Percentiles rank a stretch among this genome's conserved stretches.
These are phyloP conservation scores for Ochotona curzoniae DNA, from an alignment of 2,113 vertebrate genomes.

Conservation along the genomic window DNA sequence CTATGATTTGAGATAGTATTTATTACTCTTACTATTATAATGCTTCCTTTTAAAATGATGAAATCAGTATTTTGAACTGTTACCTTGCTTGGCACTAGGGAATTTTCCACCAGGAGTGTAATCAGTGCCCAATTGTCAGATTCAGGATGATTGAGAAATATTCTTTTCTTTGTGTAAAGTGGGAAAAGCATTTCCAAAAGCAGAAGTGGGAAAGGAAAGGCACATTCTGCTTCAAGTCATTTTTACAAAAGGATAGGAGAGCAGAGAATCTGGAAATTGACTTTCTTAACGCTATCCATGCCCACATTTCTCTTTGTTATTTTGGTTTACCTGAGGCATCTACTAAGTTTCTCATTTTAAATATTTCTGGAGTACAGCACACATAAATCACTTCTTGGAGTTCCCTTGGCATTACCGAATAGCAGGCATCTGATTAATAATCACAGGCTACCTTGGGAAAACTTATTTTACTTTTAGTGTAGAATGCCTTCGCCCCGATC, in stretches of 20 bases:
- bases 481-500: too few relatives aligned
- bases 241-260: constrained; percentile 28
- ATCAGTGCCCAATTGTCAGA: background rate
- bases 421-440: background rate
- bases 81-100: constrained; percentile 7
- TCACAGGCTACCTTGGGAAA: background rate
- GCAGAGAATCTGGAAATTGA: background rate
- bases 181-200: background rate
- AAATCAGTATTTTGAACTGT: constrained; percentile 49
- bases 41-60: constrained; percentile 23
- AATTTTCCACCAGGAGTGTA: background rate
- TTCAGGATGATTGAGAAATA: constrained; percentile 13
- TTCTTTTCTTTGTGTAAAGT: constrained; percentile 20
- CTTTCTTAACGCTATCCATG: constrained; percentile 20
- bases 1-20: background rate
- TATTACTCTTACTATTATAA: constrained; percentile 25
- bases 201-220: constrained; percentile 26
- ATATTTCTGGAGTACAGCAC: background rate
- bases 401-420: constrained; percentile 6
- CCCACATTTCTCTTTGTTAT: background rate
- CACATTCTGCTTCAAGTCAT: background rate
- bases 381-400: background rate
- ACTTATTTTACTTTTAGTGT: background rate
- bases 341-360: background rate
- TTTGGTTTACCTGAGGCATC: background rate